A percentile compares a stretch with the other conserved stretches of the same genome.
phyloP scores from a whole-genome alignment of 2,113 vertebrate genomes.

The Erinaceus europaeus region DNA sequence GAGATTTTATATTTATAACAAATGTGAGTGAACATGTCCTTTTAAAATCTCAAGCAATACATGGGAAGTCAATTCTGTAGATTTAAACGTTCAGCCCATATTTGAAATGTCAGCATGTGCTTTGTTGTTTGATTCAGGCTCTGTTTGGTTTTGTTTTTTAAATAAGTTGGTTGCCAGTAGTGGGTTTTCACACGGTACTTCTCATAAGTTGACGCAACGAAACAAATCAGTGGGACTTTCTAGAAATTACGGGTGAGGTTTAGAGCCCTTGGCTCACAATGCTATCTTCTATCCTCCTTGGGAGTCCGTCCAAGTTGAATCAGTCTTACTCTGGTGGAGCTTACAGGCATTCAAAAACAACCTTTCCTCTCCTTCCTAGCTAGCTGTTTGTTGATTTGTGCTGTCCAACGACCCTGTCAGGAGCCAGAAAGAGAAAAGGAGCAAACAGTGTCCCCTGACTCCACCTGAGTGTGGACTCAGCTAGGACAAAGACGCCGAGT shows the following conservation, averaged over 20 bases:
- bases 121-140: background rate
- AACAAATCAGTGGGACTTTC: background rate
- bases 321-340: background rate
- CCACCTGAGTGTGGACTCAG: background rate
- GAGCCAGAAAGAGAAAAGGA: slow-evolving; percentile 18
- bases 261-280: background rate
- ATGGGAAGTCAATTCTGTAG: slow-evolving; percentile 48
- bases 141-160: background rate
- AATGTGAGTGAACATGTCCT: background rate
- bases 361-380: background rate
- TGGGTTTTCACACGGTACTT: slow-evolving; percentile 34
- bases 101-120: slow-evolving; percentile 8
- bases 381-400: background rate
- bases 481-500: too few species aligned
- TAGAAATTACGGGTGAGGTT: background rate
- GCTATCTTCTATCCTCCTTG: background rate
- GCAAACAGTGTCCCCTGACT: background rate
- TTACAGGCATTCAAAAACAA: background rate
- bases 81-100: slow-evolving; percentile 54
- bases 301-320: background rate
- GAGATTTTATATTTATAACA: slow-evolving; percentile 45
- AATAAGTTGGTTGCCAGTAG: slow-evolving; percentile 34
- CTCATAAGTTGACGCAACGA: slow-evolving; percentile 35
- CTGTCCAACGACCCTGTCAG: background rate
- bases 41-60: slow-evolving; percentile 66